Evolutionary conservation across 2,888 invertebrate genomes (phyloP), one percentile per base, ranked within the genome.

Genomic region (Halictus quadricinctus): DNA sequence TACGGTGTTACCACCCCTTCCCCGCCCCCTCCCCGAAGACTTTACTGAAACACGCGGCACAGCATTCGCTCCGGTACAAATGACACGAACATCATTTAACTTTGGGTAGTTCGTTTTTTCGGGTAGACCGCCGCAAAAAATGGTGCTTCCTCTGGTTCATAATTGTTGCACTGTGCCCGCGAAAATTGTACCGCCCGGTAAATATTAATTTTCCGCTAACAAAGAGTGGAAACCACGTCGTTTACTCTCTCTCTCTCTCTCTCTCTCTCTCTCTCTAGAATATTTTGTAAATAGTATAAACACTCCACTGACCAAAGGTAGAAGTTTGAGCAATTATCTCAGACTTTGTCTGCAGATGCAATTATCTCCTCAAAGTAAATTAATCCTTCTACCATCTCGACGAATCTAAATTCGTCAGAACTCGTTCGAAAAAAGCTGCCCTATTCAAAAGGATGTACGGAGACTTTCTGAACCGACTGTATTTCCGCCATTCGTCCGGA

Each of bases 1-100:
- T 88, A 79, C 72, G 77, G 76, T 10, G 58, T n/a, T 25, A 54
- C 54, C 54, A 21, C 36, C 18, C 8, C 29, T 29, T 29, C 29
- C 21, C n/a, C 12, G 12, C 13, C 60, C 13, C n/a, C 60, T 50
- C 15, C 4, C 0, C 5, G 12, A n/a, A 21, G 0, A n/a, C n/a
- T 69, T 18, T 21, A 5, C 10, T 43, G 12, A 41, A 69, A 43
- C 69, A 12, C 6, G n/a, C n/a, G 18, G 10, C 41, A 1, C 21
- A 10, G 5, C 41, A 29, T n/a, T 58, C 58, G n/a, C 1, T n/a
- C n/a, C n/a, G 58, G 21, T 69, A 69, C 69, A 36, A n/a, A 41
- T 41, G 70, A 70, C 70, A 13, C 21, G 21, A 43, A 43, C 12
- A n/a, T 43, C 70, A 21, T 70, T 70, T n/a, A 21, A 43, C 36